Conservation (phyloP, 2,888 invertebrate species). For the Fragum whitleyi region DNA sequence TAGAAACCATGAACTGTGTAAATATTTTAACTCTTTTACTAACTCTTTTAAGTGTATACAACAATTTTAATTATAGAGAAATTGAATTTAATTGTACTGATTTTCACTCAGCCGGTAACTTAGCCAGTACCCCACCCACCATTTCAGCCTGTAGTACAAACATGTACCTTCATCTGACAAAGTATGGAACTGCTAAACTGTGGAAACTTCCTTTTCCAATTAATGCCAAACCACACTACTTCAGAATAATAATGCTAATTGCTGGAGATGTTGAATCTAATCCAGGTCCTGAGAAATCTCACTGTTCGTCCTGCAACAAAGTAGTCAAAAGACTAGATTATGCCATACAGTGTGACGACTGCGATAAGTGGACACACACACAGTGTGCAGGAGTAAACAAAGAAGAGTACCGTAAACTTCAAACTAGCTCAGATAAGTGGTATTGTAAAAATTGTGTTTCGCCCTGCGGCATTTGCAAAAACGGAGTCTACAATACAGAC, state of each 20-base stretch:
- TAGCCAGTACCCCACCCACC: constrained; percentile 8
- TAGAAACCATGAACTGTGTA: too few species aligned
- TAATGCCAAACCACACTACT: background rate
- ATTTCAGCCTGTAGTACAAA: background rate
- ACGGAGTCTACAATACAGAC: constrained; percentile 17
- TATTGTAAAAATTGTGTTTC: constrained; percentile 19
- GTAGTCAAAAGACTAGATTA: constrained; percentile 7
- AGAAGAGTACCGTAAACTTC: background rate
- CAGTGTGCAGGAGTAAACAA: background rate
- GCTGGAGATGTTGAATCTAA: constrained; percentile 22
- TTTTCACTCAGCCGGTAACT: background rate
- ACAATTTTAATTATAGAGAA: too few species aligned
- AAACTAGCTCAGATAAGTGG: constrained; percentile 5
- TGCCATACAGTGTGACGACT: constrained; percentile 14
- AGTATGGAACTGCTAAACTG: background rate
- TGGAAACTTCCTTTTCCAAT: background rate
- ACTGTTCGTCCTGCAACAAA: background rate
- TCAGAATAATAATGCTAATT: background rate
- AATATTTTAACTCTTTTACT: too few species aligned
- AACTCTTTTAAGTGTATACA: background rate
- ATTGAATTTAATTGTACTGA: background rate
- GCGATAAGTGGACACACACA: constrained; percentile 8
- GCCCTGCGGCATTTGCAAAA: too few species aligned
- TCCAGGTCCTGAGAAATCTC: background rate
- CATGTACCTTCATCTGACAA: background rate